Percentiles rank a stretch among this genome's conserved stretches.
These are phyloP conservation scores for Sycophila texana DNA, from an alignment of 2,888 invertebrate genomes.

Conservation along the genomic window DNA sequence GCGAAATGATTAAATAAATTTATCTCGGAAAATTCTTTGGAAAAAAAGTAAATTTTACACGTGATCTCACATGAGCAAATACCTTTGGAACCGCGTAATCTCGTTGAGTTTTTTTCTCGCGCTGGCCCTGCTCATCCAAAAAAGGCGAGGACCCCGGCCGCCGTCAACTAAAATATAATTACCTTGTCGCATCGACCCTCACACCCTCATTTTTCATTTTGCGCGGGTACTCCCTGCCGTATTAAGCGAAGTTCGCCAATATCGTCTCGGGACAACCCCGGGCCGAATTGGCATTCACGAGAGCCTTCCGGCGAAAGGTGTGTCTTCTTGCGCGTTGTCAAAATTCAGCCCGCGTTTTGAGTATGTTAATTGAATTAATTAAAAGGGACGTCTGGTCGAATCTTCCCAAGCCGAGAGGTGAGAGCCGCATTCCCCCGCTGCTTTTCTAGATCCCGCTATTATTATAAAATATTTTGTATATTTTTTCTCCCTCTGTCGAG, in stretches of 20 bases:
- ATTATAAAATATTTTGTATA: no score
- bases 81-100: neutral
- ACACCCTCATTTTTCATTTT: slow-evolving; percentile 37
- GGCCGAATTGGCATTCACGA: slow-evolving; percentile 37
- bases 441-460: no score
- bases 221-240: neutral
- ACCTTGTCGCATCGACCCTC: slow-evolving; percentile 2
- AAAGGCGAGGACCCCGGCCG: neutral
- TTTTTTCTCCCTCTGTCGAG: neutral
- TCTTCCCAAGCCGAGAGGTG: no score
- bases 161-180: slow-evolving; percentile 34
- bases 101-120: neutral
- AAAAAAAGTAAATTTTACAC: neutral
- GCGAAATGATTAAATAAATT: no score
- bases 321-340: neutral
- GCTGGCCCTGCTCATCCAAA: neutral
- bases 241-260: slow-evolving; percentile 29
- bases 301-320: neutral
- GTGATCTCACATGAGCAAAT: neutral
- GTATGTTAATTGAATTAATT: slow-evolving; percentile 50
- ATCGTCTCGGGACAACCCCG: neutral
- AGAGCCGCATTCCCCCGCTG: neutral
- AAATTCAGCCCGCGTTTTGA: slow-evolving; percentile 42
- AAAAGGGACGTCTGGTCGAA: neutral
- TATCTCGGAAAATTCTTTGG: no score